phyloP scores from a whole-genome alignment of 2,113 vertebrate genomes.

The Chloropsis hardwickii region DNA sequence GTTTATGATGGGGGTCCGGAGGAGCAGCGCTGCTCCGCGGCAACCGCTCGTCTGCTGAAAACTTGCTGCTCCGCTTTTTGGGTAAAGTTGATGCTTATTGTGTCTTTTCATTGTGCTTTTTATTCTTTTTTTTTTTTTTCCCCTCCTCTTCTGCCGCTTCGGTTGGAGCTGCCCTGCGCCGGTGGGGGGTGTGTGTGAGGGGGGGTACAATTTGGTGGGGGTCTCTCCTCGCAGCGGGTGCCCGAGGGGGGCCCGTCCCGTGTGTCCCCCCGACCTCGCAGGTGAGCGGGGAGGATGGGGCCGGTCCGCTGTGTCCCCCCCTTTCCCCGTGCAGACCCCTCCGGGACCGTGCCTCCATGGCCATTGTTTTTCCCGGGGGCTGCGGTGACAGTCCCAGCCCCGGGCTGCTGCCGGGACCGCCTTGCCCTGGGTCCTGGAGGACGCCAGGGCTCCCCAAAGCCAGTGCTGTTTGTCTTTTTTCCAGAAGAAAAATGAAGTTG shows the following conservation, averaged over 20 bases:
- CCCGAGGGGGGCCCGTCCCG: background rate
- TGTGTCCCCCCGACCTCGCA: background rate
- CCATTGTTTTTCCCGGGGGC: background rate
- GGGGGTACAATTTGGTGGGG: background rate
- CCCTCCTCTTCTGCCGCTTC: background rate
- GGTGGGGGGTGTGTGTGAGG: background rate
- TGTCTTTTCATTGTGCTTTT: conserved; percentile 7
- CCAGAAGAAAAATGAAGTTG: background rate
- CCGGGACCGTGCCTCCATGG: background rate
- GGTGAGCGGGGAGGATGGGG: background rate
- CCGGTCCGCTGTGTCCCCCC: background rate
- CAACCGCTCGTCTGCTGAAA: conserved; percentile 43
- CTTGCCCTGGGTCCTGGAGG: background rate
- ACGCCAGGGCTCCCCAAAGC: background rate
- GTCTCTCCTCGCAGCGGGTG: background rate
- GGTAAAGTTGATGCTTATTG: conserved; percentile 65
- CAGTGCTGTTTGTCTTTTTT: background rate
- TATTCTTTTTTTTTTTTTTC: background rate
- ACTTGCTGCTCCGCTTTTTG: conserved; percentile 48
- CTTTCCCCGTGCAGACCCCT: background rate
- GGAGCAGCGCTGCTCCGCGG: conserved; percentile 12
- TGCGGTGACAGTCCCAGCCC: conserved; percentile 11
- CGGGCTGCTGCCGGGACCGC: background rate
- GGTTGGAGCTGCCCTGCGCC: background rate
- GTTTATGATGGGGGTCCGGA: conserved; percentile 62